Percentiles rank a stretch among this genome's conserved stretches.
phyloP scores from a whole-genome alignment of 2,113 vertebrate species.

The Percina caprodes region DNA sequence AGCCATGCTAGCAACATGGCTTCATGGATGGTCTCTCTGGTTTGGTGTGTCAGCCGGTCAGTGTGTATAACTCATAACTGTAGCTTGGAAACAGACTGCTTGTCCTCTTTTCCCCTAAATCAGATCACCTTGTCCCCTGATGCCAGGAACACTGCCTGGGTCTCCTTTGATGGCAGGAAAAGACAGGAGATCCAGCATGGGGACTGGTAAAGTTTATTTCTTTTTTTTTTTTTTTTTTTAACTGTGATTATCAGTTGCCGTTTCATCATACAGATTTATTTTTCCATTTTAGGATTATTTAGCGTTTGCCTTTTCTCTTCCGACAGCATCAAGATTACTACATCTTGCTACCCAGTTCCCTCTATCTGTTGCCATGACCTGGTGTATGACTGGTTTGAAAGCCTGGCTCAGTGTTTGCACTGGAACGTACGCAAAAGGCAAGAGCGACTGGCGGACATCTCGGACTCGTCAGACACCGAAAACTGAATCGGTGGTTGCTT shows the following conservation, averaged over 20 bases:
- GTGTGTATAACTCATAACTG: neutral
- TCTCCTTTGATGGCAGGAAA: conserved; percentile 87
- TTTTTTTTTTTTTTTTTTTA: too few species aligned
- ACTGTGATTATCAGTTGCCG: neutral
- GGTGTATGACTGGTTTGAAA: conserved; percentile 89
- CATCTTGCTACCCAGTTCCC: conserved; percentile 86
- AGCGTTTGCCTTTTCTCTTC: neutral
- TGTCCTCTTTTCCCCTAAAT: neutral
- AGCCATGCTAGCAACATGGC: neutral
- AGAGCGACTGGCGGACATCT: conserved; percentile 76
- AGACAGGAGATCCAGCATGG: conserved; percentile 87
- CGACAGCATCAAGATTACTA: conserved; percentile 86
- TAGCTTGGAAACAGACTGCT: neutral
- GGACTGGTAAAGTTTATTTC: conserved; percentile 83
- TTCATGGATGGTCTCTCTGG: neutral
- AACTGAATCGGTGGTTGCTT: conserved; percentile 65
- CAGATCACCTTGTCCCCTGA: conserved; percentile 87
- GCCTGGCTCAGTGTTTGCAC: conserved; percentile 87
- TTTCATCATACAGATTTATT: neutral
- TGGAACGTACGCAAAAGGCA: conserved; percentile 89
- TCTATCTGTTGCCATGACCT: conserved; percentile 88
- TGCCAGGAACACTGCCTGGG: conserved; percentile 87
- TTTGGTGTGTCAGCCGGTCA: neutral
- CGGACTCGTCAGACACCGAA: conserved; percentile 82
- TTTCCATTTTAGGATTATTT: neutral